Percentiles rank a stretch among this genome's conserved stretches.
phyloP scores from a whole-genome alignment of 2,888 invertebrate genomes.

The Drosophila meridiana region DNA sequence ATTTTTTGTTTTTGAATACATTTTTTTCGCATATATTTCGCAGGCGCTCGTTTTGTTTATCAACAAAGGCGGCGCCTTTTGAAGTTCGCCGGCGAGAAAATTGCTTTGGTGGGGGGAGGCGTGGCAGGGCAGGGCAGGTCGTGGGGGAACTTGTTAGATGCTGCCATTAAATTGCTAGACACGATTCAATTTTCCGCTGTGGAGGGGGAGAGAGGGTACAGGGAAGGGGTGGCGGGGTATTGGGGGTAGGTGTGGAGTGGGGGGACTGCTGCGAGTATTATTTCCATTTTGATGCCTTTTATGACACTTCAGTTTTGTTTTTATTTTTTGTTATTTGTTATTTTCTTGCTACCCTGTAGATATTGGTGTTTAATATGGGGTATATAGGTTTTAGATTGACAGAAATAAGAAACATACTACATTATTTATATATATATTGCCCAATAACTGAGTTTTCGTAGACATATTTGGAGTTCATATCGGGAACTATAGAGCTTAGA shows the following conservation, averaged over 20 bases:
- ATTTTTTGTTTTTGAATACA: conserved; percentile 18
- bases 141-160: conserved; percentile 59
- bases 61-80: conserved; percentile 61
- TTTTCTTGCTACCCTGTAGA: conserved; percentile 15
- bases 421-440: neutral
- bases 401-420: neutral
- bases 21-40: conserved; percentile 37
- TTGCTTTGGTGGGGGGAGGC: neutral
- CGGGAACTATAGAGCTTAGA: neutral
- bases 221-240: neutral
- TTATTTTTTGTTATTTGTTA: conserved; percentile 29
- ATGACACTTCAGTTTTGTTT: conserved; percentile 71
- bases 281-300: conserved; percentile 77
- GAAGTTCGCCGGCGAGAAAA: conserved; percentile 61
- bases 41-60: conserved; percentile 57
- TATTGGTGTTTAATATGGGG: neutral
- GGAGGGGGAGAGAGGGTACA: conserved; percentile 11
- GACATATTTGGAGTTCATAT: neutral
- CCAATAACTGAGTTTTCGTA: neutral
- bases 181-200: conserved; percentile 65
- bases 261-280: conserved; percentile 46
- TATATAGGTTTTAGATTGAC: neutral
- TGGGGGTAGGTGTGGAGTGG: neutral
- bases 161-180: conserved; percentile 69
- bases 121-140: neutral